Evolutionary conservation across 2,888 invertebrate species (phyloP).

Genomic region (Erebia aethiops): DNA sequence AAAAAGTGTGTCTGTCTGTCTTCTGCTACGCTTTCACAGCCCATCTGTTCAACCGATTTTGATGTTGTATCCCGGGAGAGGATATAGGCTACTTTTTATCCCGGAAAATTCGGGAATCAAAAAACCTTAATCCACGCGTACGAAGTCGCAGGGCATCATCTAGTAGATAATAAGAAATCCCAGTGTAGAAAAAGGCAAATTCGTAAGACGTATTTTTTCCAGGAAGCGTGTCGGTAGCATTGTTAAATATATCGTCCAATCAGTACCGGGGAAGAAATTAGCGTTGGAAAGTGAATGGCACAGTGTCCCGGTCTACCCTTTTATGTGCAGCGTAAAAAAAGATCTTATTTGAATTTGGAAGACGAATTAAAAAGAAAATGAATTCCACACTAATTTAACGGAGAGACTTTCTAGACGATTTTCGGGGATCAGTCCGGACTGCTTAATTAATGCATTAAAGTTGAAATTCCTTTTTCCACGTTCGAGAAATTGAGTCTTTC

Average conservation of each 20-base stretch:
- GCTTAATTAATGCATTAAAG: constrained; percentile 76
- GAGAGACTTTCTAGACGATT: constrained; percentile 72
- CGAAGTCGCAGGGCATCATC: too few relatives aligned
- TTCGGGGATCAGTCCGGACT: constrained; percentile 68
- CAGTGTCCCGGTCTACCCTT: constrained; percentile 74
- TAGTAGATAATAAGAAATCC: constrained; percentile 73
- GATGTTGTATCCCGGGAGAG: too few relatives aligned
- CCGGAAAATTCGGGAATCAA: too few relatives aligned
- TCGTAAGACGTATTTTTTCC: constrained; percentile 77
- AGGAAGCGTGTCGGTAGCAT: constrained; percentile 75
- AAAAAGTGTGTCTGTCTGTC: too few relatives aligned
- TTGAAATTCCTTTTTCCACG: constrained; percentile 51
- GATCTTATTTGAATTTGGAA: constrained; percentile 81
- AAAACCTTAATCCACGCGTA: too few relatives aligned
- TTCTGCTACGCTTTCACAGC: too few relatives aligned
- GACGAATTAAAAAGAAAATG: constrained; percentile 80
- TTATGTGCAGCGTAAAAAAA: constrained; percentile 73
- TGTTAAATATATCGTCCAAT: constrained; percentile 83
- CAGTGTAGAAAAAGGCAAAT: constrained; percentile 64
- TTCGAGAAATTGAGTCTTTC: constrained; percentile 23
- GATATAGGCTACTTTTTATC: too few relatives aligned
- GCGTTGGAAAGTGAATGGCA: constrained; percentile 69
- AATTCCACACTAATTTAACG: constrained; percentile 79
- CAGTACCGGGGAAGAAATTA: constrained; percentile 78
- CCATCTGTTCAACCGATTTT: too few relatives aligned